These are phyloP conservation scores for Caenorhabditis sp. DNA, from an alignment of 2,888 invertebrate genomes.

Conservation along the genomic window DNA sequence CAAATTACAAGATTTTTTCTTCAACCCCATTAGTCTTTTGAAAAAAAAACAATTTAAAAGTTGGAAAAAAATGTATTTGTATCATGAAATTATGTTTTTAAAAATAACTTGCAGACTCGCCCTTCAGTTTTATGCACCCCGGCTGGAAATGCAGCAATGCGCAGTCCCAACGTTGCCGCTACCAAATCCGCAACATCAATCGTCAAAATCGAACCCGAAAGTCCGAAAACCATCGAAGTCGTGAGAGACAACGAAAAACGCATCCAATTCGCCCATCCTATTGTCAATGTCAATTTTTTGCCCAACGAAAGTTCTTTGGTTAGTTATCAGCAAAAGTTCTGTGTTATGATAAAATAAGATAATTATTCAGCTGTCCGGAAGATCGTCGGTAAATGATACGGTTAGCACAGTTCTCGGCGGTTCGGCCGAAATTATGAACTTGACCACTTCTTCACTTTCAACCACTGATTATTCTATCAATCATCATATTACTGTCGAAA, in stretches of 20 bases:
- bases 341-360: background rate
- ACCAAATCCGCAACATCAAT: background rate
- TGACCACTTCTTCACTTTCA: conserved; percentile 31
- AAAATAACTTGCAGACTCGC: conserved; percentile 41
- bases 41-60: too few relatives aligned
- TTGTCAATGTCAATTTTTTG: conserved; percentile 35
- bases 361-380: conserved; percentile 20
- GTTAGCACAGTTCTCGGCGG: conserved; percentile 34
- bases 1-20: background rate
- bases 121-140: conserved; percentile 47
- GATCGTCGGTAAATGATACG: conserved; percentile 25
- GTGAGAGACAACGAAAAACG: conserved; percentile 18
- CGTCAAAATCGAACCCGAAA: conserved; percentile 2
- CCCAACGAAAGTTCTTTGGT: conserved; percentile 29
- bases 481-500: conserved; percentile 32
- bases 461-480: conserved; percentile 25
- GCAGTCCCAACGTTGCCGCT: conserved; percentile 12
- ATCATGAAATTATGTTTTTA: too few relatives aligned
- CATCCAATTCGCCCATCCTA: conserved; percentile 49
- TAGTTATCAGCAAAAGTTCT: too few relatives aligned
- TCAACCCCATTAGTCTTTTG: too few relatives aligned
- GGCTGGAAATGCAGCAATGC: conserved; percentile 17
- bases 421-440: conserved; percentile 36
- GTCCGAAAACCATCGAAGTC: background rate
- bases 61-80: too few relatives aligned